phyloP scores from a whole-genome alignment of 2,113 vertebrate species.

The Tupaia chinensis region DNA sequence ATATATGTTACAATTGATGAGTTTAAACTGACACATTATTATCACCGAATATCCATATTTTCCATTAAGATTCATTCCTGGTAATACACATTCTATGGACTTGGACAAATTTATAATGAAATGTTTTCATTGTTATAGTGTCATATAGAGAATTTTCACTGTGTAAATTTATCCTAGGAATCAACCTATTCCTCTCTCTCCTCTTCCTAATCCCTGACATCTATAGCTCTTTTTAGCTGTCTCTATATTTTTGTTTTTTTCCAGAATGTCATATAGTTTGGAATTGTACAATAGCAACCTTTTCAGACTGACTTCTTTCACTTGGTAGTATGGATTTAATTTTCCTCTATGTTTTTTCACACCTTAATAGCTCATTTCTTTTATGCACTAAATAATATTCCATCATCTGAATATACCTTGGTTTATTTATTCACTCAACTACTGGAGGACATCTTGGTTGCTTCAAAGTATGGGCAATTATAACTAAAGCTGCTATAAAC shows the following conservation, averaged over 20 bases:
- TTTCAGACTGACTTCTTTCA: neutral
- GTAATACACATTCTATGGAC: neutral
- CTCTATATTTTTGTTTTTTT: neutral
- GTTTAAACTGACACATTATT: neutral
- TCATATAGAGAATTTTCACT: neutral
- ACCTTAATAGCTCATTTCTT: neutral
- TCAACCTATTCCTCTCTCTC: neutral
- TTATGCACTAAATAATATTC: neutral
- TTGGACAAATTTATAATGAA: neutral
- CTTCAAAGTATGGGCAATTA: neutral
- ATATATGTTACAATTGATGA: neutral
- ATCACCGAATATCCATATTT: neutral
- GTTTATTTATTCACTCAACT: neutral
- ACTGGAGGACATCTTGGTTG: neutral
- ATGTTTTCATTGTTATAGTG: neutral
- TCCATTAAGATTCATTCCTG: neutral
- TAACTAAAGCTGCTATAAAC: neutral
- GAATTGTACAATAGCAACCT: neutral
- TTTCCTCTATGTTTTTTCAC: neutral
- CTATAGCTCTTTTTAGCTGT: neutral
- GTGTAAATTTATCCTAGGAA: neutral
- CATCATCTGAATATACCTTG: neutral
- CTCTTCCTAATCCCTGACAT: neutral
- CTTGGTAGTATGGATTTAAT: neutral
- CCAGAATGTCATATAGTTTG: neutral